Percentiles rank a stretch among this genome's conserved stretches.
Conservation (phyloP, 2,797 vertebrate genomes). For the Choloepus didactylus region DNA sequence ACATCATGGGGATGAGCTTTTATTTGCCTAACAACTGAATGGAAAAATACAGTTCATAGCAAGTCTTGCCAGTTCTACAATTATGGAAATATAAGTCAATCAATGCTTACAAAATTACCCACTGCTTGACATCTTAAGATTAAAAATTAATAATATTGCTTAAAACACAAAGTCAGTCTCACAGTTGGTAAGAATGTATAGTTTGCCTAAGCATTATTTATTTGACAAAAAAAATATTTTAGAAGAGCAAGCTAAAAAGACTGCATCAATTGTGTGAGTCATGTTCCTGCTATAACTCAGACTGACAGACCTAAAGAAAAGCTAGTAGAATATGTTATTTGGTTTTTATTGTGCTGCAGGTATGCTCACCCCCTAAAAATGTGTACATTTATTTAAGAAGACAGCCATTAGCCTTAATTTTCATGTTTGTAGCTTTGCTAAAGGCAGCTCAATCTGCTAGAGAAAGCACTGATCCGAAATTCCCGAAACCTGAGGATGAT, state of each 20-base stretch:
- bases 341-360: neutral
- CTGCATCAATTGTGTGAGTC: conserved; percentile 31
- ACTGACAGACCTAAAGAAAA: conserved; percentile 65
- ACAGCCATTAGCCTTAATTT: conserved; percentile 31
- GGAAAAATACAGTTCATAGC: conserved; percentile 72
- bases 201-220: conserved; percentile 71
- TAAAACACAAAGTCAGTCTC: conserved; percentile 74
- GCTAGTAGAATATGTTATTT: conserved; percentile 50
- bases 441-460: neutral
- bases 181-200: conserved; percentile 77
- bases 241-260: conserved; percentile 77
- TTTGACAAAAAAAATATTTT: conserved; percentile 77
- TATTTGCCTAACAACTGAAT: conserved; percentile 69
- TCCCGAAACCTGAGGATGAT: neutral
- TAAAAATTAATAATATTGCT: conserved; percentile 80
- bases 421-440: conserved; percentile 38
- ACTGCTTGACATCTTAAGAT: conserved; percentile 78
- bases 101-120: conserved; percentile 73
- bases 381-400: conserved; percentile 53
- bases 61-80: conserved; percentile 75
- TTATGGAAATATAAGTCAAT: conserved; percentile 81
- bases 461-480: conserved; percentile 57
- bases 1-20: conserved; percentile 57
- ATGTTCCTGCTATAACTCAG: conserved; percentile 75
- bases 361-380: neutral